These are phyloP conservation scores for Erethizon dorsatum DNA, from an alignment of 2,797 vertebrate species.

Conservation along the genomic window DNA sequence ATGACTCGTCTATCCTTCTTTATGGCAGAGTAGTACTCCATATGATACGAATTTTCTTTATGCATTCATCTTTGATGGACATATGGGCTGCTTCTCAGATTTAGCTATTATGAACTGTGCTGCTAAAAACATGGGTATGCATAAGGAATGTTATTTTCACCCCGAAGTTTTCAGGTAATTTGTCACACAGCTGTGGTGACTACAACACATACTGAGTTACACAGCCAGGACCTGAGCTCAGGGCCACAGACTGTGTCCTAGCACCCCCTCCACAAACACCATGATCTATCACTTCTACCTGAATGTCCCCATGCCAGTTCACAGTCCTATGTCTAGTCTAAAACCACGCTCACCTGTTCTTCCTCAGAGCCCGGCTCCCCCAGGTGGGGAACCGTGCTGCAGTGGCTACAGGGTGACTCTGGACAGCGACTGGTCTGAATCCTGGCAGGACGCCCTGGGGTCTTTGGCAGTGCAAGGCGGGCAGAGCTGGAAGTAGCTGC, in stretches of 20 bases:
- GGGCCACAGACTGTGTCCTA: background rate
- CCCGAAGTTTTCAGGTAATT: background rate
- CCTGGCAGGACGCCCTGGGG: background rate
- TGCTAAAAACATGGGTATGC: background rate
- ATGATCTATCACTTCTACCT: no score
- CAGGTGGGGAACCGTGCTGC: background rate
- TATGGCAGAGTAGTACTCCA: background rate
- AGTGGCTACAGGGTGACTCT: accelerated
- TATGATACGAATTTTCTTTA: background rate
- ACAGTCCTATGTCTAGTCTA: background rate
- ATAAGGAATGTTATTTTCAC: background rate
- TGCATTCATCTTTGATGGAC: background rate
- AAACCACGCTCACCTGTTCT: background rate
- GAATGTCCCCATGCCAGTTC: background rate
- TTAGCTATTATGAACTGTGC: background rate
- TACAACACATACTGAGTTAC: background rate
- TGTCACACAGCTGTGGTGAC: background rate
- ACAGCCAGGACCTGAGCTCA: background rate
- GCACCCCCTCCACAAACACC: background rate
- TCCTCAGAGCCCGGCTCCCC: background rate
- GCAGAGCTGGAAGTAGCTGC: background rate
- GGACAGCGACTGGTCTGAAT: background rate
- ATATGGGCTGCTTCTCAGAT: background rate
- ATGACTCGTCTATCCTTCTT: background rate
- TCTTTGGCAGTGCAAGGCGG: background rate